These are phyloP conservation scores for Lacerta viridis DNA, from an alignment of 2,797 vertebrate species.

Conservation along the genomic window DNA sequence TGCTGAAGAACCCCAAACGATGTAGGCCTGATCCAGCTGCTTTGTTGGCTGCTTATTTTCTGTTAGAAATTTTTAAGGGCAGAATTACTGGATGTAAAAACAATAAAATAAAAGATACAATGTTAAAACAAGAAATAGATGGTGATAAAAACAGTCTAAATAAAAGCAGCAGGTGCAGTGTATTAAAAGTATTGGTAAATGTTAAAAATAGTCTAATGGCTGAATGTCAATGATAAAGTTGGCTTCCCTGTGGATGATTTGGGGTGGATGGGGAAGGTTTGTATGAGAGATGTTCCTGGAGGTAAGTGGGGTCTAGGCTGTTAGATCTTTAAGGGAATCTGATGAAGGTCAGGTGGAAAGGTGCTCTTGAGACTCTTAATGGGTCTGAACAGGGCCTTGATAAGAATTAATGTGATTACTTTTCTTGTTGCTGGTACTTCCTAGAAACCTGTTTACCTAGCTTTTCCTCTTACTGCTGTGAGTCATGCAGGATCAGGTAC, in stretches of 20 bases:
- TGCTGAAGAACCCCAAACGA: too few relatives aligned
- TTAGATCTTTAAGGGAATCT: background rate
- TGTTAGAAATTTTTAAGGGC: background rate
- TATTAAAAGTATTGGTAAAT: background rate
- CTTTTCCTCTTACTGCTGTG: background rate
- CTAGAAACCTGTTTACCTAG: background rate
- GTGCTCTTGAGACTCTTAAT: background rate
- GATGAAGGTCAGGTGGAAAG: background rate
- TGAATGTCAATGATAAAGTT: background rate
- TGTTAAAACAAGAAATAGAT: background rate
- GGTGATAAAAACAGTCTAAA: background rate
- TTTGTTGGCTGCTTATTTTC: background rate
- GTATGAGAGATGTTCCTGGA: background rate
- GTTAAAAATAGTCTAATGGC: background rate
- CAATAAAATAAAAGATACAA: background rate
- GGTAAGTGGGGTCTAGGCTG: background rate
- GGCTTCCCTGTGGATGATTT: background rate
- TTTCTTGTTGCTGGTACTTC: background rate
- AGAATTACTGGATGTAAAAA: background rate
- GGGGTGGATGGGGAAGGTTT: background rate
- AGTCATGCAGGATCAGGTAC: background rate
- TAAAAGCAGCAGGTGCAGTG: background rate
- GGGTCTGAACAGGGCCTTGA: background rate
- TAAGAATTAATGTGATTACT: background rate
- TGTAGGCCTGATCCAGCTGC: too few relatives aligned